These are phyloP conservation scores for Peucedramus taeniatus DNA, from an alignment of 2,113 vertebrate species.

Conservation along the genomic window DNA sequence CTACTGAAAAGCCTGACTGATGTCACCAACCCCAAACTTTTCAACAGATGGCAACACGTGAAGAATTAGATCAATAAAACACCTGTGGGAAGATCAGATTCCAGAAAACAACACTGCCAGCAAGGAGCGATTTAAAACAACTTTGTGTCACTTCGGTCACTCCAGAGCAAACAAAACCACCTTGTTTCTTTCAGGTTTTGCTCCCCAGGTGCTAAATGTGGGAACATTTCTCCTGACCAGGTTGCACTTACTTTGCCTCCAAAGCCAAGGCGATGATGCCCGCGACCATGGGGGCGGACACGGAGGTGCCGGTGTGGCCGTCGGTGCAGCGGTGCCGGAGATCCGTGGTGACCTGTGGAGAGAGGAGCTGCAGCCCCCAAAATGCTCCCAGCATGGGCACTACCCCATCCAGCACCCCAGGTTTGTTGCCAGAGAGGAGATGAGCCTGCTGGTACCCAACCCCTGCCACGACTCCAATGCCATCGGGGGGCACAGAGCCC, in stretches of 20 bases:
- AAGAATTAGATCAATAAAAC: constrained; percentile 33
- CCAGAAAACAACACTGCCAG: not conserved
- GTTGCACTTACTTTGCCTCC: constrained; percentile 78
- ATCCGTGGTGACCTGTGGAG: constrained; percentile 74
- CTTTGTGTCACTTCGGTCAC: not conserved
- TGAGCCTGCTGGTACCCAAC: not conserved
- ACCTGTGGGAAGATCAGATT: not conserved
- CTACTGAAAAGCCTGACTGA: not conserved
- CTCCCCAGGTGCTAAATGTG: not conserved
- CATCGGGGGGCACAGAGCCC: fast-evolving
- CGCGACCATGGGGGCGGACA: constrained; percentile 79
- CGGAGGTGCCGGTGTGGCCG: constrained; percentile 77
- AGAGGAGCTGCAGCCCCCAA: not conserved
- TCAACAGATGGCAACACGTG: not conserved
- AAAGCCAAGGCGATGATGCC: constrained; percentile 79
- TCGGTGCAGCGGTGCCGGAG: constrained; percentile 77
- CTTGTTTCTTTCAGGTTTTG: not conserved
- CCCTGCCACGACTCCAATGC: fast-evolving
- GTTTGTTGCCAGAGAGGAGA: not conserved
- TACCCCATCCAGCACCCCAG: not conserved
- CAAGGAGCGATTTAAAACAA: not conserved
- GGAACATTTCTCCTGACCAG: not conserved
- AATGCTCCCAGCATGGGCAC: not conserved
- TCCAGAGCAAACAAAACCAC: not conserved
- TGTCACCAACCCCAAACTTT: not conserved